Conservation (phyloP, 2,888 invertebrate species). For the Pollenia griseotomentosa region DNA sequence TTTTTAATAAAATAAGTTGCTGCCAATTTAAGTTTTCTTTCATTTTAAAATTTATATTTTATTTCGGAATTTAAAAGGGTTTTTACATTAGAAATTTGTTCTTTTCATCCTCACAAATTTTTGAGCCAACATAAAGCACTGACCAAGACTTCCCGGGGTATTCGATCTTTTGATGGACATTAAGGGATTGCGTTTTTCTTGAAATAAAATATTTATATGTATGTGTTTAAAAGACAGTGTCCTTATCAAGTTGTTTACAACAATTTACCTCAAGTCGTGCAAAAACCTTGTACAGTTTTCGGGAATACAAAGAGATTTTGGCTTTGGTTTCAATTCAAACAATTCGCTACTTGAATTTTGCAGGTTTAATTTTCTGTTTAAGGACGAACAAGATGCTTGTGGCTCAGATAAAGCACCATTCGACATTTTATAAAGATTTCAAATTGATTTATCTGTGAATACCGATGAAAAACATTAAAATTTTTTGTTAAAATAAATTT, state of each 20-base stretch:
- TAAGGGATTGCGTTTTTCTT: conserved; percentile 72
- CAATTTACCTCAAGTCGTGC: conserved; percentile 67
- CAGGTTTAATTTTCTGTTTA: conserved; percentile 44
- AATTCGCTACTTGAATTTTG: conserved; percentile 70
- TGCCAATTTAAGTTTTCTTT: neutral
- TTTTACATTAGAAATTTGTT: conserved; percentile 1
- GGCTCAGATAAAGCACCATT: conserved; percentile 69
- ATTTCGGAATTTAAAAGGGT: too few species aligned
- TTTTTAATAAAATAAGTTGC: too few species aligned
- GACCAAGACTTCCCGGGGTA: conserved; percentile 74
- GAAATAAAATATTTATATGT: conserved; percentile 11
- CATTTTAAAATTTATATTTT: neutral
- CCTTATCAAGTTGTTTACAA: neutral
- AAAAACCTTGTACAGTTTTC: conserved; percentile 69
- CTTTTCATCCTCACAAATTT: conserved; percentile 15
- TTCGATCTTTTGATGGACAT: conserved; percentile 62
- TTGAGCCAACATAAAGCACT: conserved; percentile 73
- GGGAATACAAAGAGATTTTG: conserved; percentile 75
- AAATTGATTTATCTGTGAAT: neutral
- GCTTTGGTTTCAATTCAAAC: conserved; percentile 74
- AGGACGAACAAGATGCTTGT: conserved; percentile 67
- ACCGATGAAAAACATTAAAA: too few species aligned
- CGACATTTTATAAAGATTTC: conserved; percentile 62
- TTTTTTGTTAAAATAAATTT: too few species aligned
- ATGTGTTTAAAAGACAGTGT: neutral